Base-by-base conservation (phyloP, 2,888 invertebrate species). In the Acanthoscelides obtectus region DNA sequence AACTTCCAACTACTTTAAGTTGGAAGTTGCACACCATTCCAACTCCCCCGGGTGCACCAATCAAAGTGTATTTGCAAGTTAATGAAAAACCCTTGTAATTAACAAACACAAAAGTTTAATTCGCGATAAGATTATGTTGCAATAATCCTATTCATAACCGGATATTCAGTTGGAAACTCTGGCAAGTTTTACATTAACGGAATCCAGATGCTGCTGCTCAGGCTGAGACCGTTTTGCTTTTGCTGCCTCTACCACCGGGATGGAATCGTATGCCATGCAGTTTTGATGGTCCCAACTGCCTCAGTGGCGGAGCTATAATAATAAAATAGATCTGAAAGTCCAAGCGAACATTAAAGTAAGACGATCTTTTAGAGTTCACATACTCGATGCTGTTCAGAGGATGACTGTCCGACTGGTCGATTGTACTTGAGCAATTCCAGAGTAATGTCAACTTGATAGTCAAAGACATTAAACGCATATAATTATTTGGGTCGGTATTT, bases 141-240 rank as follows among this genome's bases (percentile, higher is more conserved):
- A 71, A 73, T 73, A 73, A 73, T 73, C 71, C 70, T 71, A 73
- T 73, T 73, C 73, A 71, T 69, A 69, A 70, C 70, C 65, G 68
- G 45, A 69, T 66, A 73, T 68, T 69, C 65, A 73, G 69, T 68
- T 71, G 19, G 66, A 22, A 72, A 70, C 71, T 72, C 69, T 45
- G 45, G 68, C 66, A 72, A 72, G 66, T 71, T 72, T 63, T 68
- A 69, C 69, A 71, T 72, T 71, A 73, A 71, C 67, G 70, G 71
- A 73, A 71, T 66, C 69, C 69, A 71, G 73, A 69, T 73, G 73
- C 67, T n/a, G n/a, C n/a, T n/a, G n/a, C n/a, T n/a, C n/a, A n/a
- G n/a, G n/a, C n/a, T 67, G 66, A 64, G 66, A 68, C 64, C 27
- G 64, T 17, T 6, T 45, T 45, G 45, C 45, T n/a, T n/a, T n/a